A percentile compares a stretch with the other conserved stretches of the same genome.
These are phyloP conservation scores for Gonocerus acuteangulatus DNA, from an alignment of 2,888 invertebrate genomes.

Conservation along the genomic window DNA sequence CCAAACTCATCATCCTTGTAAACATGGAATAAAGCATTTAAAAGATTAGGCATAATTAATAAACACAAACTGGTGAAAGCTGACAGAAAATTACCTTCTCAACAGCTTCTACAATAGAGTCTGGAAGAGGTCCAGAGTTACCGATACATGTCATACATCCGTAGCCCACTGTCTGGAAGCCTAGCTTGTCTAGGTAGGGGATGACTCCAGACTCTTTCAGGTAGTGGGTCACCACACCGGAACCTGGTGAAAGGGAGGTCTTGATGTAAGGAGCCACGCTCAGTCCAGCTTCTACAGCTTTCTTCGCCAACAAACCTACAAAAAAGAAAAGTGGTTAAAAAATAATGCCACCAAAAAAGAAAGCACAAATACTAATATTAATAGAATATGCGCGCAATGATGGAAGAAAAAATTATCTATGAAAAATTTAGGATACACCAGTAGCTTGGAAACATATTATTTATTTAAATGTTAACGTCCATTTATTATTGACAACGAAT, in stretches of 20 bases:
- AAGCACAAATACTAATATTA: not conserved
- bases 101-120: conserved; percentile 82
- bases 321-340: not conserved
- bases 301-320: conserved; percentile 77
- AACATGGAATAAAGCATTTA: no score
- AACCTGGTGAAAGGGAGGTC: conserved; percentile 92
- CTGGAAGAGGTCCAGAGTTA: conserved; percentile 91
- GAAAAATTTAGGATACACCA: no score
- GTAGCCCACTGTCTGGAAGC: conserved; percentile 94
- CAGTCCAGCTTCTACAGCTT: conserved; percentile 85
- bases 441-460: no score
- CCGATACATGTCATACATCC: conserved; percentile 99
- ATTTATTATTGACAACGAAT: no score
- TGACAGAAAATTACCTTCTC: conserved; percentile 70
- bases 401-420: no score
- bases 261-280: conserved; percentile 88
- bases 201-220: conserved; percentile 84
- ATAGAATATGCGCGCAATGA: no score
- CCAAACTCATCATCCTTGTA: no score
- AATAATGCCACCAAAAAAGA: not conserved
- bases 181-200: conserved; percentile 74
- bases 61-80: no score
- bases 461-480: no score
- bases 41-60: no score
- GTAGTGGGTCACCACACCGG: conserved; percentile 89